Evolutionary conservation across 2,888 invertebrate species (phyloP).

Genomic region (Ormyrus labotus): DNA sequence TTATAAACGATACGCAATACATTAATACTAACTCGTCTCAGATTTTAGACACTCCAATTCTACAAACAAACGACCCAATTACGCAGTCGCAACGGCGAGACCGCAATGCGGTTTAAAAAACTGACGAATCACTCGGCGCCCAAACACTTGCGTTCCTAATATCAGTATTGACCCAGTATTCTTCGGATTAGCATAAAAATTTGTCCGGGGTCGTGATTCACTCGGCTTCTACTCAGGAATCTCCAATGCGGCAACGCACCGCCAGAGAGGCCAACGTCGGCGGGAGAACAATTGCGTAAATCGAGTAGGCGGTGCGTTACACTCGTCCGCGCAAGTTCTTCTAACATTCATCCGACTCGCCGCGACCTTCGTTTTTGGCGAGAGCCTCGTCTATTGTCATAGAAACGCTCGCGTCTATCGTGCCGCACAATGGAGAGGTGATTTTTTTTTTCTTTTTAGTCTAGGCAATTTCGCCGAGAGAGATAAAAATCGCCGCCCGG

Average conservation of each 20-base stretch:
- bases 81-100: too few species aligned
- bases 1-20: too few species aligned
- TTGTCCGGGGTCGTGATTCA: slow-evolving; percentile 47
- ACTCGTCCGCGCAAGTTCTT: not conserved
- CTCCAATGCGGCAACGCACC: not conserved
- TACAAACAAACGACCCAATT: too few species aligned
- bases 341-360: not conserved
- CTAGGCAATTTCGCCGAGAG: slow-evolving; percentile 14
- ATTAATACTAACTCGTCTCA: too few species aligned
- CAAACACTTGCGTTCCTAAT: too few species aligned
- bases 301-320: slow-evolving; percentile 38
- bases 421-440: not conserved
- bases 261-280: not conserved
- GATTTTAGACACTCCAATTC: too few species aligned
- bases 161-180: slow-evolving; percentile 35
- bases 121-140: too few species aligned
- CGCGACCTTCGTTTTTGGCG: slow-evolving; percentile 33
- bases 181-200: slow-evolving; percentile 42
- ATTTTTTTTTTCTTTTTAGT: slow-evolving; percentile 12
- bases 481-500: slow-evolving; percentile 29
- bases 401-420: slow-evolving; percentile 1
- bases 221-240: slow-evolving; percentile 32
- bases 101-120: too few species aligned
- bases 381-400: slow-evolving; percentile 2
- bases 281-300: slow-evolving; percentile 35